These are phyloP conservation scores for Ranitomeya imitator DNA, from an alignment of 2,113 vertebrate species.

Conservation along the genomic window DNA sequence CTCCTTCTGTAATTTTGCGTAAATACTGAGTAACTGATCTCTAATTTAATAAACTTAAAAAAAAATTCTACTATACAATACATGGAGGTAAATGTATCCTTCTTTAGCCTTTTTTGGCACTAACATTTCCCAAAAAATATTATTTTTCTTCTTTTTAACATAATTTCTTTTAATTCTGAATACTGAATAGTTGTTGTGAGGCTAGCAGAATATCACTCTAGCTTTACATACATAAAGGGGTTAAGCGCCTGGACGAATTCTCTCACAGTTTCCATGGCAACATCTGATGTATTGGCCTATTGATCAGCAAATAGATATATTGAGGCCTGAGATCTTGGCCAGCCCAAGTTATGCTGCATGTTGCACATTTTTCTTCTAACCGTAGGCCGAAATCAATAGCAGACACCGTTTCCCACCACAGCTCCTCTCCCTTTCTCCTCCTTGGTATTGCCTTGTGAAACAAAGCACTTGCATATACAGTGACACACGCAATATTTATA, in stretches of 20 bases:
- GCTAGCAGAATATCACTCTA: neutral
- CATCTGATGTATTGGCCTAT: conserved; percentile 57
- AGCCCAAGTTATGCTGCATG: conserved; percentile 47
- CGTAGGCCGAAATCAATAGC: conserved; percentile 58
- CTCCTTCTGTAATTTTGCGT: neutral
- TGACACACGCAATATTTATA: conserved; percentile 35
- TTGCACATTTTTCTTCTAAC: conserved; percentile 56
- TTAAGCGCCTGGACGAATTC: conserved; percentile 49
- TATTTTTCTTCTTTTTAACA: no score
- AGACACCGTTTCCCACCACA: conserved; percentile 51
- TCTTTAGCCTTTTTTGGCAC: no score
- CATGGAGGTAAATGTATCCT: no score
- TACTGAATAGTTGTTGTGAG: neutral
- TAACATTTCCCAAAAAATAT: no score
- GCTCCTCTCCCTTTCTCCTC: conserved; percentile 25
- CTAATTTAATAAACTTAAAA: no score
- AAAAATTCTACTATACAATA: no score
- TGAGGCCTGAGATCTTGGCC: conserved; percentile 46
- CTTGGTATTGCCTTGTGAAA: conserved; percentile 21
- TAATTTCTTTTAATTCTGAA: no score
- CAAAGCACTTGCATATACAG: neutral
- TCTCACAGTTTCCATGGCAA: conserved; percentile 53
- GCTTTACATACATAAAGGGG: conserved; percentile 26
- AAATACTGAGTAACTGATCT: neutral
- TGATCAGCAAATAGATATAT: conserved; percentile 58